Percentiles rank a stretch among this genome's conserved stretches.
Conservation (phyloP, 1,140 invertebrate species). For the Coenobita brevimanus region DNA sequence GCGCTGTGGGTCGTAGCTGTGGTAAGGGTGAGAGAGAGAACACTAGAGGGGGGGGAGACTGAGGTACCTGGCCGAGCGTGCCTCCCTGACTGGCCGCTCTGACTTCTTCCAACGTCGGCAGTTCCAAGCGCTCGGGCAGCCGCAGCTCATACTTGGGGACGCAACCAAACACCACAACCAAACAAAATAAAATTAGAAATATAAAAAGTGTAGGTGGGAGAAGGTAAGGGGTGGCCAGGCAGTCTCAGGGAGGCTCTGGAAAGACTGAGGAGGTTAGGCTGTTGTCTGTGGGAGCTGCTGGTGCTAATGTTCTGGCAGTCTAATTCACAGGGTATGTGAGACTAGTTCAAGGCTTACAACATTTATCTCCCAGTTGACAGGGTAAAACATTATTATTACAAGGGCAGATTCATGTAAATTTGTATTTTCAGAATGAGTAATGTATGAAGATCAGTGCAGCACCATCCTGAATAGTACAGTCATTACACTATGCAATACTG, state of each 20-base stretch:
- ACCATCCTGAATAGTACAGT: too few species aligned
- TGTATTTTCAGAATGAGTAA: too few species aligned
- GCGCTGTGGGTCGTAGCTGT: not conserved
- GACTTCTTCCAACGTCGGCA: conserved; percentile 59
- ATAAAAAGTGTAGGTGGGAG: not conserved
- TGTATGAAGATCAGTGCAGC: too few species aligned
- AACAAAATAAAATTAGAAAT: conserved; percentile 60
- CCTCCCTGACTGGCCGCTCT: conserved; percentile 53
- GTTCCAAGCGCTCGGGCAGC: conserved; percentile 57
- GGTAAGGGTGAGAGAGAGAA: conserved; percentile 8
- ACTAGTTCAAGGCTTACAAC: conserved; percentile 32
- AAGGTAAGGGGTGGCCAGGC: conserved; percentile 35
- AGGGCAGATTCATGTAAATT: too few species aligned
- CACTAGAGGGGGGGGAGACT: conserved; percentile 23
- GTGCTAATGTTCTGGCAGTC: conserved; percentile 24
- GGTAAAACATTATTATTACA: too few species aligned
- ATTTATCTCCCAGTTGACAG: too few species aligned
- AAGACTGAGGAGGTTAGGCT: conserved; percentile 54
- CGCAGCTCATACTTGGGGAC: conserved; percentile 64
- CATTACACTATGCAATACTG: too few species aligned
- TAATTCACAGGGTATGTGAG: conserved; percentile 28
- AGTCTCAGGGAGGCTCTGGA: conserved; percentile 57
- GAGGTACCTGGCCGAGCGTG: conserved; percentile 58
- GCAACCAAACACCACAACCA: conserved; percentile 61
- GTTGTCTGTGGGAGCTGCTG: conserved; percentile 12